A percentile compares a stretch with the other conserved stretches of the same genome.
Evolutionary conservation across 2,888 invertebrate species (phyloP).

Genomic region (Caenorhabditis macrosperma): DNA sequence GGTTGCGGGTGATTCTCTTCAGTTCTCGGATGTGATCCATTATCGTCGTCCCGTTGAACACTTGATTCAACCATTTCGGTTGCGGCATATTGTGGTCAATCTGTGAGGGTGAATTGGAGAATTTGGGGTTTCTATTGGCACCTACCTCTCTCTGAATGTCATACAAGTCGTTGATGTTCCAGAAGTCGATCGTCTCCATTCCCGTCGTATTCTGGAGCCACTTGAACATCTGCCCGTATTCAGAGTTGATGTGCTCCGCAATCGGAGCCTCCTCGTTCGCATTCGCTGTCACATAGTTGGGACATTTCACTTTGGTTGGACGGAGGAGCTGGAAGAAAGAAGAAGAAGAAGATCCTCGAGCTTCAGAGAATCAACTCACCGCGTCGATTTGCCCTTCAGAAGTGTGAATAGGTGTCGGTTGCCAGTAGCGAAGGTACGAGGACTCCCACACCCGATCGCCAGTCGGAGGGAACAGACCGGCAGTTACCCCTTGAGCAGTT

Average conservation of each 20-base stretch:
- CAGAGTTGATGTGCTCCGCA: conserved; percentile 28
- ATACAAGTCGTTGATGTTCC: conserved; percentile 64
- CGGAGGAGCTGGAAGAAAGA: conserved; percentile 63
- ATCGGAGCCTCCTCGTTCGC: conserved; percentile 33
- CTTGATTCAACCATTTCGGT: conserved; percentile 58
- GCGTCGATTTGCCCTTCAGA: conserved; percentile 24
- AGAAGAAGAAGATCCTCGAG: not conserved
- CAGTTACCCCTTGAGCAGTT: conserved; percentile 89
- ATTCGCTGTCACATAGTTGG: conserved; percentile 40
- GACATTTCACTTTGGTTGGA: conserved; percentile 66
- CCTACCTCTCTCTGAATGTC: conserved; percentile 65
- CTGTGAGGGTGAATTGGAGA: conserved; percentile 22
- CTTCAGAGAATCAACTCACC: not conserved
- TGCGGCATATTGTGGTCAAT: conserved; percentile 59
- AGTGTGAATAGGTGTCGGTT: conserved; percentile 58
- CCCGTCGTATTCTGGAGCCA: conserved; percentile 56
- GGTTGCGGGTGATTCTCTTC: conserved; percentile 52
- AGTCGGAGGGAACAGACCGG: conserved; percentile 85
- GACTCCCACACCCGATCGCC: conserved; percentile 57
- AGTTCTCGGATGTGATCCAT: conserved; percentile 62
- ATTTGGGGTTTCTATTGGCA: too few relatives aligned
- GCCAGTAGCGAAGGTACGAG: conserved; percentile 53
- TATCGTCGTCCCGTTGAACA: conserved; percentile 56
- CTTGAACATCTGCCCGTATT: conserved; percentile 47
- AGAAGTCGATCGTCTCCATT: conserved; percentile 53